Base-by-base conservation (phyloP, 2,113 vertebrate species). In the Xenopus tropicalis region DNA sequence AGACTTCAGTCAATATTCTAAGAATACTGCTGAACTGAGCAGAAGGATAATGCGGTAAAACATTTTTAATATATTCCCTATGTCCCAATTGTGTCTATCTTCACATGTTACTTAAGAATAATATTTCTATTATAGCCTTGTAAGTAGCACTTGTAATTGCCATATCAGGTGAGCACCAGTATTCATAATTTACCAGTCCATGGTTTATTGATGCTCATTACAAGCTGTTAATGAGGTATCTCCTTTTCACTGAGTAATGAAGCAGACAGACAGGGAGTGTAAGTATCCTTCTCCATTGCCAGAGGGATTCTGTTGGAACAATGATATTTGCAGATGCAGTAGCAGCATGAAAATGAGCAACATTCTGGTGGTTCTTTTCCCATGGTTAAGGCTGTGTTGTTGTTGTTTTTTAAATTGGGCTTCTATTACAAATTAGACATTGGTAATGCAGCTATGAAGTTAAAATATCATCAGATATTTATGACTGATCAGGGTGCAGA, bases 131-230 rank as follows among this genome's bases (percentile, higher is more conserved):
- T 54, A 54, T 64, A 78, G 66, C 22, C 19, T 19, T 56, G 79
- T 80, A 71, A 70, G 56, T 57, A 73, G 78, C 29, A 14, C 57
- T 78, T 80, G 54, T 80, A 80, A 84, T 58, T 82, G 70, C 65
- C 7, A 0, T 84, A 78, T 79, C 29, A 29, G 75, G 80, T 78
- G 81, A 76, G 68, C 20, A 70, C 69, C 78, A 74, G 54, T 80
- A 81, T 83, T 80, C 82, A 82, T 82, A 82, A 83, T 84, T 86
- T 84, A 83, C 72, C 66, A 81, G 43, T 59, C 63, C 16, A 70
- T 58, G 61, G 58, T 81, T 84, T 81, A 79, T 77, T 82, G 69
- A 79, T 20, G 1, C 52, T 85, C 74, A 78, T 75, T 85, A 83
- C 78, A 83, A 82, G 74, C 76, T 79, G 69, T 79, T 82, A 82